Base-by-base conservation (phyloP, 2,888 invertebrate species). In the Drosophila nr. perissopoda region DNA sequence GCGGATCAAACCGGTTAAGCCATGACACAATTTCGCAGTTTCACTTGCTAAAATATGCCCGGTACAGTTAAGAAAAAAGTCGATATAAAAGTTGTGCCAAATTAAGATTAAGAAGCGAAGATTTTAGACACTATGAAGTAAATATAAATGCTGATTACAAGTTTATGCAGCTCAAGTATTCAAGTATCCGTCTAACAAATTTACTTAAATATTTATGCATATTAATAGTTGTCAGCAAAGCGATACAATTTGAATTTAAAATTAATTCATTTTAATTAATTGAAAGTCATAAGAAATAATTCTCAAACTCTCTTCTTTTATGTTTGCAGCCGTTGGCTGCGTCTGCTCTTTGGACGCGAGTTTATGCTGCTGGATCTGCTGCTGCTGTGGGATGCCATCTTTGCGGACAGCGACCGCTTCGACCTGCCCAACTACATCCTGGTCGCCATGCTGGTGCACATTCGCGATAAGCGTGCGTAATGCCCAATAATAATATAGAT, bases 321-420 rank as follows among this genome's bases (percentile, higher is more conserved):
- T 49, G 49, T 13, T 65, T 61, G 2, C 88, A 97, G 97, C 73
- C 96, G 97, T 2, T 97, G 97, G 97, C 93, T 97, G 36, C 94
- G 97, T 7, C 93, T 98, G 65, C 93, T 97, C 21, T 98, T 97
- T 93, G 97, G 97, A 0, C 94, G 97, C 4, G 97, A 97, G 93
- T 97, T 97, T 93, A 95, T 96, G 3, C 94, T 97, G 69, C 94
- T 95, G 59, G 97, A 97, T 88, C 93, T 97, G 56, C 94, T 97
- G 1, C 94, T 95, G 59, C 92, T 97, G 8, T 97, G 97, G 97
- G 97, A 98, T 83, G 96, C 96, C 63, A 95, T 97, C 75, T 97
- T 97, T 93, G 95, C 96, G 0, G 96, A 96, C 87, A 95, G 95
- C 53, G 92, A 93, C 74, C 93, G 92, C 61, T 94, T 94, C 76